Percentiles rank a stretch among this genome's conserved stretches.
phyloP scores from a whole-genome alignment of 1,140 invertebrate species.

The Drosophila bocqueti region DNA sequence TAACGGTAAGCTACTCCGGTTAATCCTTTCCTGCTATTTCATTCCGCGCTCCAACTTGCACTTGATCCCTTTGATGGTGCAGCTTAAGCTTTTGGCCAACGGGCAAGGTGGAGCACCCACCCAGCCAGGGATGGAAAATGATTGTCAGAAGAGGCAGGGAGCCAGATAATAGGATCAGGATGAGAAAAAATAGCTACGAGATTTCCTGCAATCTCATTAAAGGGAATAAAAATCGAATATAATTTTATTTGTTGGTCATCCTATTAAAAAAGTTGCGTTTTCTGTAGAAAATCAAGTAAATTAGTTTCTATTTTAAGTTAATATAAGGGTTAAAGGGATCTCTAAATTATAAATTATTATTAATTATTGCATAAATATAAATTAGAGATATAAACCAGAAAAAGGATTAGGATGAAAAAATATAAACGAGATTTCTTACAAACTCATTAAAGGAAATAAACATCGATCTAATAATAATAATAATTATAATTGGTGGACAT shows the following conservation, averaged over 20 bases:
- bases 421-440: neutral
- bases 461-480: neutral
- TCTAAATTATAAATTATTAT: too few species aligned
- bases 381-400: too few species aligned
- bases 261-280: neutral
- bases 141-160: neutral
- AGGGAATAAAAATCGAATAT: neutral
- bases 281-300: too few species aligned
- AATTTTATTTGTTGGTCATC: neutral
- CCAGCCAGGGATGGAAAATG: neutral
- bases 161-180: conserved; percentile 1
- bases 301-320: too few species aligned
- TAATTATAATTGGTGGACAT: conserved; percentile 1
- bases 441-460: neutral
- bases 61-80: conserved; percentile 34
- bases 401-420: too few species aligned
- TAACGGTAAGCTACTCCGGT: conserved; percentile 36
- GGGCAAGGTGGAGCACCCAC: neutral
- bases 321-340: too few species aligned
- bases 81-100: conserved; percentile 5
- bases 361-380: too few species aligned
- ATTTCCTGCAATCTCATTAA: neutral
- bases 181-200: neutral
- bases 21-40: conserved; percentile 30
- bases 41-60: neutral